Conservation (phyloP, 2,888 invertebrate species). For the Lasioglossum morio region DNA sequence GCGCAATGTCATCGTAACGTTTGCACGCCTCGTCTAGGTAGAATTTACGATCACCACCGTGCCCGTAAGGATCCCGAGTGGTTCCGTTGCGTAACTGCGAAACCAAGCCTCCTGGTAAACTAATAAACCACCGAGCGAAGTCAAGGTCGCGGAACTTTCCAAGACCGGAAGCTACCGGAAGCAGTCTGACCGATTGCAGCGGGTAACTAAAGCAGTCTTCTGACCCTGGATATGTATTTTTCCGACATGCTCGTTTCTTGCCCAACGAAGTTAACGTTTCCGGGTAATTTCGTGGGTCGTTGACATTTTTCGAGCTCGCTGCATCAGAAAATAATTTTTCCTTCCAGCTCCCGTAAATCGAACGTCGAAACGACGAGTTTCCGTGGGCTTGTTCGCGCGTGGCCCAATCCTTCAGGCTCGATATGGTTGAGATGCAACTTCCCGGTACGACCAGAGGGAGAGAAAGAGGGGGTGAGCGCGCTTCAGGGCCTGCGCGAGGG, state of each 20-base stretch:
- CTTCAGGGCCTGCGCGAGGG: neutral
- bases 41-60: constrained; percentile 60
- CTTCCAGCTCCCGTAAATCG: neutral
- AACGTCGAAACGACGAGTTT: neutral
- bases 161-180: constrained; percentile 25
- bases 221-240: neutral
- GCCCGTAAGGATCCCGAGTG: constrained; percentile 42
- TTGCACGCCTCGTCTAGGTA: constrained; percentile 52
- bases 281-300: no score
- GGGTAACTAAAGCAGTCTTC: neutral
- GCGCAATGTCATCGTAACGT: constrained; percentile 45
- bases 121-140: constrained; percentile 35
- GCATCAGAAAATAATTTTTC: neutral
- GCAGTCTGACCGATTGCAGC: neutral
- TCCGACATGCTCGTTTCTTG: neutral
- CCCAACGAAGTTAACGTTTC: neutral
- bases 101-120: constrained; percentile 48
- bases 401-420: neutral
- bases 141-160: constrained; percentile 64
- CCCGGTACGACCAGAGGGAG: neutral
- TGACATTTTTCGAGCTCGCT: neutral
- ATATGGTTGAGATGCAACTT: neutral
- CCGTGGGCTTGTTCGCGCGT: neutral
- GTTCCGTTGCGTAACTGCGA: constrained; percentile 56
- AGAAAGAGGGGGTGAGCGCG: neutral